Evolutionary conservation across 1,140 invertebrate species (phyloP).

Genomic region (Parapsyche elsis): DNA sequence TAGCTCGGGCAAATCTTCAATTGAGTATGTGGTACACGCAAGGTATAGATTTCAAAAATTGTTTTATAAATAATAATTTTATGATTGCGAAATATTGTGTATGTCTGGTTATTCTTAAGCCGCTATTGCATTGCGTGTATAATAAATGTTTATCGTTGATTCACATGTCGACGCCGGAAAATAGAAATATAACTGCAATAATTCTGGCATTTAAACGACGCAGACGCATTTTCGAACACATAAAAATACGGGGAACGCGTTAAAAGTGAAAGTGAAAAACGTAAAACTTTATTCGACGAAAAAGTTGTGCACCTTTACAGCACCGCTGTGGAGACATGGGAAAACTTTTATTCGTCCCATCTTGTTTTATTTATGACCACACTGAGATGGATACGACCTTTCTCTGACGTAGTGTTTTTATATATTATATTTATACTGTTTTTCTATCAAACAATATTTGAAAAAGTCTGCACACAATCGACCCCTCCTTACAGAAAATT

Average conservation of each 20-base stretch:
- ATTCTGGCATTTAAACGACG: slow-evolving; percentile 5
- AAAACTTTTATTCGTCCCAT: slow-evolving; percentile 19
- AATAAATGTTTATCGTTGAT: too few relatives aligned
- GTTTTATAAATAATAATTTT: too few relatives aligned
- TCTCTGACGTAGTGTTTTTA: neutral
- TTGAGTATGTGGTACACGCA: too few relatives aligned
- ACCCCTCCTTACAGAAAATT: too few relatives aligned
- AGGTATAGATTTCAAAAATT: too few relatives aligned
- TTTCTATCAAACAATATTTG: neutral
- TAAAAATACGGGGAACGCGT: neutral
- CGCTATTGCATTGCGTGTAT: too few relatives aligned
- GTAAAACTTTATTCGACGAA: slow-evolving; percentile 24
- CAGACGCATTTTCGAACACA: slow-evolving; percentile 2
- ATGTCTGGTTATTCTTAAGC: too few relatives aligned
- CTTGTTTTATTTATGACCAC: slow-evolving; percentile 22
- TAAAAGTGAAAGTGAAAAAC: slow-evolving; percentile 7
- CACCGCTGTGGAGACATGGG: neutral
- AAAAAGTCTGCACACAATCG: too few relatives aligned
- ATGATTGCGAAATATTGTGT: too few relatives aligned
- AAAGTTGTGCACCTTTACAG: neutral
- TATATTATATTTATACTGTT: neutral
- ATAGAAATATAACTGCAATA: slow-evolving; percentile 1
- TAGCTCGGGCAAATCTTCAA: too few relatives aligned
- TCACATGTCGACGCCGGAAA: neutral
- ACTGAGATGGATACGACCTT: neutral